Base-by-base conservation (phyloP, 2,888 invertebrate genomes). In the Phortica magna region DNA sequence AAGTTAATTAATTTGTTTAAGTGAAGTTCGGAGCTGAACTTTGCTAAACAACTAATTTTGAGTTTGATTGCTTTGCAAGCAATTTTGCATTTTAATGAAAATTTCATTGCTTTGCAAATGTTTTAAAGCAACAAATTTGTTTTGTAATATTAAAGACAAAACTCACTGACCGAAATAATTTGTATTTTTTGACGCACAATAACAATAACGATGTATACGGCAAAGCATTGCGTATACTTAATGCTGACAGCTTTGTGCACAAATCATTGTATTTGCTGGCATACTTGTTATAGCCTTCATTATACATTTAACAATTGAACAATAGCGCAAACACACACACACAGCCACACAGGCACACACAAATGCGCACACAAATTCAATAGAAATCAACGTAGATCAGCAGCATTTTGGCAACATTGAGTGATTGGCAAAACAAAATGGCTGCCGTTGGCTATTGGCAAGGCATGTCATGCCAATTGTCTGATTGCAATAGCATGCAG, bases 391-490 rank as follows among this genome's bases (percentile, higher is more conserved):
- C 31, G 31, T 31, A 31, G 64, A 39, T 64, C 64, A 39, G 64
- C 39, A 59, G 19, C 19, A 59, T 9, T 31, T 31, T 31, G 31
- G 31, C 31, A 0, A 31, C 42, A 68, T 68, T 68, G 68, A 68
- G 12, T 68, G 19, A 48, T 19, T 68, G 48, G 39, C 68, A 17
- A 68, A 17, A 17, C 48, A 68, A 68, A 68, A 19, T 68, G 68
- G 22, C 68, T 68, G 68, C 68, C 68, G 41, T 2, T 55, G 48
- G 43, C 22, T 19, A 48, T 17, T 17, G 55, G 31, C 31, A 31
- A 4, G 31, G 0, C 31, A 31, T 31, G 31, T 31, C 31, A 31
- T 31, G 31, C 31, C 31, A 31, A 31, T 31, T 31, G 31, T 31
- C 31, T 31, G 31, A 31, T 31, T 31, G 31, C 31, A 31, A 31